A percentile compares a stretch with the other conserved stretches of the same genome.
Conservation (phyloP, 2,113 vertebrate genomes). For the Pterophyllum scalare region DNA sequence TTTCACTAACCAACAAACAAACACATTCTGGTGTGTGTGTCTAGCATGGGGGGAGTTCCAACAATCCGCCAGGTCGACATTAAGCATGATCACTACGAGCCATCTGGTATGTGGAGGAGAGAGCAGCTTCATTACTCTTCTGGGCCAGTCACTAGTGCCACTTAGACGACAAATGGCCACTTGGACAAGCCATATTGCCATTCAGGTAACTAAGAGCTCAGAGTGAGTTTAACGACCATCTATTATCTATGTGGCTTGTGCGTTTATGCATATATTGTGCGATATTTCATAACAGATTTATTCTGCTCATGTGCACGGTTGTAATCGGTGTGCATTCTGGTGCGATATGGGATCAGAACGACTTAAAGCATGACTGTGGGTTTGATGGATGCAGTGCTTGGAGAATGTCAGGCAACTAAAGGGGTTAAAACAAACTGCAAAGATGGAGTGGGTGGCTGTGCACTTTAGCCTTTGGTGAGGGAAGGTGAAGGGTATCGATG, state of each 20-base stretch:
- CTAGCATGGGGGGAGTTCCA: slow-evolving; percentile 69
- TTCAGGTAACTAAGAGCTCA: slow-evolving; percentile 45
- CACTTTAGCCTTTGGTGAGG: slow-evolving; percentile 72
- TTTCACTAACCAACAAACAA: neutral
- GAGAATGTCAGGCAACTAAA: slow-evolving; percentile 63
- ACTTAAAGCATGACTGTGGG: slow-evolving; percentile 36
- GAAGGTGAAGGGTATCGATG: slow-evolving; percentile 79
- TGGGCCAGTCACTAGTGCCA: slow-evolving; percentile 67
- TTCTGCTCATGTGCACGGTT: slow-evolving; percentile 3
- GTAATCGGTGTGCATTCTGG: slow-evolving; percentile 29
- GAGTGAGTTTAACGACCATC: slow-evolving; percentile 43
- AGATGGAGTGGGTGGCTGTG: slow-evolving; percentile 73
- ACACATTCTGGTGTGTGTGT: neutral
- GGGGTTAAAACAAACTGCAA: slow-evolving; percentile 74
- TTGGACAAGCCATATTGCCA: slow-evolving; percentile 49
- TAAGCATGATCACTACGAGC: slow-evolving; percentile 74
- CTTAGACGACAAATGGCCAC: slow-evolving; percentile 67
- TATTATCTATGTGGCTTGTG: slow-evolving; percentile 29
- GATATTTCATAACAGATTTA: neutral
- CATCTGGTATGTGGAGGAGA: slow-evolving; percentile 77
- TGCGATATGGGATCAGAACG: slow-evolving; percentile 19
- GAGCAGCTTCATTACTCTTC: slow-evolving; percentile 73
- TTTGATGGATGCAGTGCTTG: slow-evolving; percentile 72
- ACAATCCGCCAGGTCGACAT: slow-evolving; percentile 79
- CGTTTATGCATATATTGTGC: neutral